Evolutionary conservation across 2,113 vertebrate genomes (phyloP).

Genomic region (Tachysurus fulvidraco): DNA sequence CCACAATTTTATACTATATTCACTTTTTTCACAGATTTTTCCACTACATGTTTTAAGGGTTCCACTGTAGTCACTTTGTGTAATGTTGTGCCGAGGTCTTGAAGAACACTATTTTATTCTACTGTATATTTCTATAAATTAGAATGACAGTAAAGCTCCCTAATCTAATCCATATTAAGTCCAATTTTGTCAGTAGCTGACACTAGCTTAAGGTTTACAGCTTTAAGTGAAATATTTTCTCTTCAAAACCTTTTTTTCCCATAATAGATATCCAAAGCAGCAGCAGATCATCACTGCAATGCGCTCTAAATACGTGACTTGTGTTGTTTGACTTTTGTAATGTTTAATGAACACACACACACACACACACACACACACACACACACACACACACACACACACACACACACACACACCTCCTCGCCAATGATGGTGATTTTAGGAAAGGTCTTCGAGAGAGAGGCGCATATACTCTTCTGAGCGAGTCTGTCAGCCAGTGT

Average conservation of each 20-base stretch:
- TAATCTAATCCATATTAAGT: not conserved
- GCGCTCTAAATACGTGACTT: not conserved
- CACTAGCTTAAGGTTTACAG: not conserved
- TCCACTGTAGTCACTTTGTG: not conserved
- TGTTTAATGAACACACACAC: not conserved
- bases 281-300: not conserved
- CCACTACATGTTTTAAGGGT: not conserved
- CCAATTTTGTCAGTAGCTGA: not conserved
- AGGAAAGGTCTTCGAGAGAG: slow-evolving; percentile 85
- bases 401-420: slow-evolving; percentile 74
- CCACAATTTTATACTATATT: not conserved
- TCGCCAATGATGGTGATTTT: slow-evolving; percentile 94
- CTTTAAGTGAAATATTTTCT: not conserved
- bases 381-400: no score
- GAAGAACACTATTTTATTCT: not conserved
- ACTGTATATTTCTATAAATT: not conserved
- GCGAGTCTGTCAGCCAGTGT: slow-evolving; percentile 91
- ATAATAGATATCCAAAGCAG: not conserved
- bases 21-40: not conserved
- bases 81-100: not conserved
- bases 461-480: slow-evolving; percentile 92
- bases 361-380: no score
- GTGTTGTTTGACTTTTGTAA: not conserved
- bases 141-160: not conserved
- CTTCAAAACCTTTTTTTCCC: not conserved